phyloP scores from a whole-genome alignment of 64 coral and sea anemone species.

The Montipora capricornis region DNA sequence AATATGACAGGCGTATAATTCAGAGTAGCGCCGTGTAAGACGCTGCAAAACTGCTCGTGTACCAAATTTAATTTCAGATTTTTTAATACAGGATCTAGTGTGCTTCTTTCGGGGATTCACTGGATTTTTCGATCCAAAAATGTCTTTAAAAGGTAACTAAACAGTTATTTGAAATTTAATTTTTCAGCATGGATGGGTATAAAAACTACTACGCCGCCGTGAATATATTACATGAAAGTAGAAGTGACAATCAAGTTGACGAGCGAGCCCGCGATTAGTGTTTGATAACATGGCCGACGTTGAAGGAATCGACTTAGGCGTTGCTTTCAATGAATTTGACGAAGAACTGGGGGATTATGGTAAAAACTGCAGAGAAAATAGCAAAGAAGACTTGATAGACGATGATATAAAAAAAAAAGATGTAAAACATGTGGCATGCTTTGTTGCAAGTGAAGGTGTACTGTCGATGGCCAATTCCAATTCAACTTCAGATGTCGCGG shows the following conservation, averaged over 20 bases:
- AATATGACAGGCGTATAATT: not conserved
- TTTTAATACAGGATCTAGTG: too few relatives aligned
- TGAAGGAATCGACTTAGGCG: slow-evolving; percentile 27
- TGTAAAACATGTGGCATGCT: not conserved
- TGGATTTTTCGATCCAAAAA: too few relatives aligned
- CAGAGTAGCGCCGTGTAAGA: not conserved
- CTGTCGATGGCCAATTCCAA: too few relatives aligned
- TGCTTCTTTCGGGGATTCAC: too few relatives aligned
- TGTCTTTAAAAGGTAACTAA: too few relatives aligned
- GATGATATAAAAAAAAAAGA: not conserved
- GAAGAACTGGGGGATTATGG: not conserved
- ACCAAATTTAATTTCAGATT: not conserved
- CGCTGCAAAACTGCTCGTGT: not conserved
- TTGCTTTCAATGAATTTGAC: slow-evolving; percentile 41
- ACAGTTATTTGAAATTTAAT: too few relatives aligned
- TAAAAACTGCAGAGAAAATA: not conserved
- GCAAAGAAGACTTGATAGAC: not conserved
- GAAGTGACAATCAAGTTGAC: not conserved
- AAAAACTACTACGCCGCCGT: too few relatives aligned
- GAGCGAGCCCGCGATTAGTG: not conserved
- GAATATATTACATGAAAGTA: too few relatives aligned
- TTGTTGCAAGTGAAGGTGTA: not conserved
- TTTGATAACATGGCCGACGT: not conserved
- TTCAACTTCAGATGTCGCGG: not conserved
- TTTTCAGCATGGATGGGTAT: too few relatives aligned